These are phyloP conservation scores for Papilio polyxenes DNA, from an alignment of 1,140 invertebrate genomes.

Conservation along the genomic window DNA sequence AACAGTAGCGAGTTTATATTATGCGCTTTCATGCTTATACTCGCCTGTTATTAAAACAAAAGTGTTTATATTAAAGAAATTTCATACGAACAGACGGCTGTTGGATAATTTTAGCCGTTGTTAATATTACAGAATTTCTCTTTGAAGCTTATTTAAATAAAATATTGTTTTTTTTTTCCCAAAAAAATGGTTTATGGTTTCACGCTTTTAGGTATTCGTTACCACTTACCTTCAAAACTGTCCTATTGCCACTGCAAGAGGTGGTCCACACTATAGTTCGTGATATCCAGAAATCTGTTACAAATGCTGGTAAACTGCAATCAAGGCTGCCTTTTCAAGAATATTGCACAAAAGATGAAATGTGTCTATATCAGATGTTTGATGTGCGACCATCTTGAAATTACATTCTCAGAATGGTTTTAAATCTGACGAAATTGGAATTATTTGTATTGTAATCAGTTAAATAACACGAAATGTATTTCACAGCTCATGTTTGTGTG, in stretches of 20 bases:
- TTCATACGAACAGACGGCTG: constrained; percentile 25
- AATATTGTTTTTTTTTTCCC: not conserved
- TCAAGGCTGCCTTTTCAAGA: not conserved
- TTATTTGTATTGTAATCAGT: not conserved
- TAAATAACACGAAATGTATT: not conserved
- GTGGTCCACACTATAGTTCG: not conserved
- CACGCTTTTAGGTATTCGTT: not conserved
- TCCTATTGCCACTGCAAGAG: not conserved
- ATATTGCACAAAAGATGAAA: not conserved
- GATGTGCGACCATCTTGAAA: not conserved
- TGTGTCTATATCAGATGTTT: not conserved
- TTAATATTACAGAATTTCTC: constrained; percentile 5
- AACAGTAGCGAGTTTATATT: constrained; percentile 57
- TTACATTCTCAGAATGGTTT: not conserved
- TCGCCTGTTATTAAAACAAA: constrained; percentile 52
- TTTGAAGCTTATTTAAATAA: not conserved
- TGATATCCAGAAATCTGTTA: not conserved
- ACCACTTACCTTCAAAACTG: not conserved
- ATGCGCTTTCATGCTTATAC: constrained; percentile 53
- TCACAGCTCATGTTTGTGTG: not conserved
- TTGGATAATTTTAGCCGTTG: constrained; percentile 29
- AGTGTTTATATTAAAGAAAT: constrained; percentile 46
- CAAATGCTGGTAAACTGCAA: no score
- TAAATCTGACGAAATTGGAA: not conserved
- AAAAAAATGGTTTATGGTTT: not conserved